Percentiles rank a stretch among this genome's conserved stretches.
Evolutionary conservation across 1,140 invertebrate genomes (phyloP).

Genomic region (Pinna nobilis): DNA sequence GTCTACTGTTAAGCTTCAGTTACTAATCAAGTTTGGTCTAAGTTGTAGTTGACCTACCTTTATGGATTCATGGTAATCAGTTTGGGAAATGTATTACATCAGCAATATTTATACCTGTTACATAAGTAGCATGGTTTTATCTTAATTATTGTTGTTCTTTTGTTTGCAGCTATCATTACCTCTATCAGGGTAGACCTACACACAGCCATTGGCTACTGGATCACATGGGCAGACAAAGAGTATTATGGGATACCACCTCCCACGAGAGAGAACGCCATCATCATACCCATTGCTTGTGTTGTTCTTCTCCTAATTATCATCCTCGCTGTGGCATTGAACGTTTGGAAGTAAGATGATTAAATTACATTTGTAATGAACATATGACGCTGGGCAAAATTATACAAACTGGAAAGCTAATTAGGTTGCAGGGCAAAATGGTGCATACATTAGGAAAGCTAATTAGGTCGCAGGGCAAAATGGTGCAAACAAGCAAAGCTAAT

Average conservation of each 20-base stretch:
- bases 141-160: not conserved
- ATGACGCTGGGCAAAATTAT: no score
- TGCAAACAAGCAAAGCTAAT: no score
- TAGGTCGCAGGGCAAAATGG: no score
- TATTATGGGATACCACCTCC: slow-evolving; percentile 53
- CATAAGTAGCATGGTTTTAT: not conserved
- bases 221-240: slow-evolving; percentile 51
- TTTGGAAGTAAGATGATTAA: slow-evolving; percentile 53
- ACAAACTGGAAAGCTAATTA: no score
- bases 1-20: not conserved
- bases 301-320: slow-evolving; percentile 47
- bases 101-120: not conserved
- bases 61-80: no score
- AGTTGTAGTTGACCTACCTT: no score
- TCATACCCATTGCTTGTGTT: slow-evolving; percentile 55
- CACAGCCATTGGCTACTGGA: slow-evolving; percentile 39
- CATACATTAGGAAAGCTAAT: no score
- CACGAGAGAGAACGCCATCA: slow-evolving; percentile 45
- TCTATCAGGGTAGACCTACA: slow-evolving; percentile 24
- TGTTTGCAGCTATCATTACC: slow-evolving; percentile 13
- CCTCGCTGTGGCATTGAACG: slow-evolving; percentile 45
- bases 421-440: no score
- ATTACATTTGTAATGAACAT: no score
- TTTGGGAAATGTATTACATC: not conserved
- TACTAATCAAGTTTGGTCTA: not conserved